Percentiles rank a stretch among this genome's conserved stretches.
Conservation (phyloP, 1,140 invertebrate species). For the Caenorhabditis inopinata region DNA sequence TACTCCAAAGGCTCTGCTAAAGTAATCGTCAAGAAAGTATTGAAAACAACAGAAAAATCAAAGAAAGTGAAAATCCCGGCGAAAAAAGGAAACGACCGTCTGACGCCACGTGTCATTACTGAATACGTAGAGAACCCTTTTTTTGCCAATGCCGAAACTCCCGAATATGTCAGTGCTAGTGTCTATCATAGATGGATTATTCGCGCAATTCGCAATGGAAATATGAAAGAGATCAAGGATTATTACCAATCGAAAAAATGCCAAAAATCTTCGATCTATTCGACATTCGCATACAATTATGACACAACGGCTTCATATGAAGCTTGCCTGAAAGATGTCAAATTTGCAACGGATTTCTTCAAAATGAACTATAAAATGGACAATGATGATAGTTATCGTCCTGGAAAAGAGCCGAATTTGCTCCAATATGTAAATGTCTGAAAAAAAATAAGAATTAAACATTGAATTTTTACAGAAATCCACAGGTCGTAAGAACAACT, state of each 20-base stretch:
- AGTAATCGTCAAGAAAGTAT: not conserved
- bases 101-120: slow-evolving; percentile 29
- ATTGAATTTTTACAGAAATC: slow-evolving; percentile 45
- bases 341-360: slow-evolving; percentile 30
- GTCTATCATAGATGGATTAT: slow-evolving; percentile 36
- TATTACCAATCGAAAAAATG: slow-evolving; percentile 46
- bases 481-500: slow-evolving; percentile 64
- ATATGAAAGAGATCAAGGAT: slow-evolving; percentile 41
- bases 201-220: slow-evolving; percentile 15
- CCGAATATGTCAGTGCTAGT: slow-evolving; percentile 23
- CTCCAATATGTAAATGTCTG: slow-evolving; percentile 27
- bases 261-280: slow-evolving; percentile 21
- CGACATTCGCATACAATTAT: not conserved
- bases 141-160: not conserved
- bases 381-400: not conserved
- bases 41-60: not conserved
- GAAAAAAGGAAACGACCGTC: slow-evolving; percentile 46
- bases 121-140: slow-evolving; percentile 40
- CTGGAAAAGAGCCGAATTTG: slow-evolving; percentile 32
- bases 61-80: slow-evolving; percentile 9
- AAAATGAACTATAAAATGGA: slow-evolving; percentile 39
- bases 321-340: slow-evolving; percentile 4
- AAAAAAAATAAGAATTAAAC: not conserved
- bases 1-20: not conserved
- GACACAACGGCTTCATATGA: not conserved